Evolutionary conservation across 2,888 invertebrate genomes (phyloP).

Genomic region (Stratiomys singularior): DNA sequence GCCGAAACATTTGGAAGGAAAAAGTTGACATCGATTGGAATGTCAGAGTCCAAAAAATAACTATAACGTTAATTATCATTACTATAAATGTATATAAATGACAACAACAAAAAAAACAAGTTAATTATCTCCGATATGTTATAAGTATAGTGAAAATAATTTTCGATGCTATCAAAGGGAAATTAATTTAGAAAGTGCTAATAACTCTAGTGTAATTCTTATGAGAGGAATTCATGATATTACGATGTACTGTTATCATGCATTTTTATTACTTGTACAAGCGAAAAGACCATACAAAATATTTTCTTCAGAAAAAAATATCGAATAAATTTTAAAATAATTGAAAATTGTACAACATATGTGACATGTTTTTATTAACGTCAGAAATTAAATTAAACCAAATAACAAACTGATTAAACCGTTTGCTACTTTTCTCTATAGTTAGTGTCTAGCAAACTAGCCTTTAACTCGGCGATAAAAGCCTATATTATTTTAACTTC

Average conservation of each 20-base stretch:
- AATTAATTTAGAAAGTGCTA: slow-evolving; percentile 34
- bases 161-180: not conserved
- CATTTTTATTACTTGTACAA: slow-evolving; percentile 41
- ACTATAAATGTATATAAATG: slow-evolving; percentile 52
- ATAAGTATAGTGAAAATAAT: slow-evolving; percentile 10
- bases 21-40: slow-evolving; percentile 62
- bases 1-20: slow-evolving; percentile 83
- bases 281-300: slow-evolving; percentile 32
- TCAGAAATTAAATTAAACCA: no score
- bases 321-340: slow-evolving; percentile 41
- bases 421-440: no score
- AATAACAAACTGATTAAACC: no score
- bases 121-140: slow-evolving; percentile 15
- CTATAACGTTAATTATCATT: slow-evolving; percentile 49
- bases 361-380: not conserved
- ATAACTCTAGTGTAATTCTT: slow-evolving; percentile 36
- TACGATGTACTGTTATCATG: slow-evolving; percentile 40
- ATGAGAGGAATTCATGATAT: slow-evolving; percentile 40
- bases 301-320: slow-evolving; percentile 21
- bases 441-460: no score
- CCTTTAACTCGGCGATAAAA: no score
- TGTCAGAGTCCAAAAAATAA: slow-evolving; percentile 46
- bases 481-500: no score
- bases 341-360: not conserved
- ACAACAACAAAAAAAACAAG: slow-evolving; percentile 12